A percentile compares a stretch with the other conserved stretches of the same genome.
Evolutionary conservation across 2,113 vertebrate genomes (phyloP).

Genomic region (Odocoileus virginianus): DNA sequence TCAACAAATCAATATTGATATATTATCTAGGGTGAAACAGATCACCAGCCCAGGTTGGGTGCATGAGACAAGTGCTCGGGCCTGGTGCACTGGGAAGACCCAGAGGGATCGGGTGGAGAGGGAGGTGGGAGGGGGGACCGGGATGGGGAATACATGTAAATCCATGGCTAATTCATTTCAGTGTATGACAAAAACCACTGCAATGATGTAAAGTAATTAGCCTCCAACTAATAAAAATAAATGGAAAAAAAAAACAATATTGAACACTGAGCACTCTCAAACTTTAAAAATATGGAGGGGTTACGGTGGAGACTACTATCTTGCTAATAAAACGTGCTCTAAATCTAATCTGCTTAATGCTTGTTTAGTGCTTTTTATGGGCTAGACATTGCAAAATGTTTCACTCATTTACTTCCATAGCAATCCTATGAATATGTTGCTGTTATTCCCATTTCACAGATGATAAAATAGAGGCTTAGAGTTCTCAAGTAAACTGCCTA

Average conservation of each 20-base stretch:
- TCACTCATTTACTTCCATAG: not conserved
- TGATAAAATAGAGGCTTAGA: not conserved
- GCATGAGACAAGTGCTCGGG: no score
- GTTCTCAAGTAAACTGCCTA: not conserved
- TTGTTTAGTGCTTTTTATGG: not conserved
- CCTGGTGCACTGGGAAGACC: no score
- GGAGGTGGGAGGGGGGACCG: no score
- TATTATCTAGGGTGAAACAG: no score
- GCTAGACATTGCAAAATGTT: not conserved
- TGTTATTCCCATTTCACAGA: not conserved
- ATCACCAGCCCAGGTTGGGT: no score
- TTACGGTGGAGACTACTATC: not conserved
- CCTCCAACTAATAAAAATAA: no score
- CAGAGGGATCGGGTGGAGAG: no score
- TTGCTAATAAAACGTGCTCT: not conserved
- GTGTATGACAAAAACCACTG: no score
- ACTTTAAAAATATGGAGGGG: not conserved
- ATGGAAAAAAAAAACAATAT: no score
- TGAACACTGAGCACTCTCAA: not conserved
- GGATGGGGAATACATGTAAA: no score
- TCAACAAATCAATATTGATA: not conserved
- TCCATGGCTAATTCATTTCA: no score
- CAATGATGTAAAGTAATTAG: no score
- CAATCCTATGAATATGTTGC: not conserved
- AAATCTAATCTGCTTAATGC: not conserved